phyloP scores from a whole-genome alignment of 2,797 vertebrate species.

The Poecilia picta region DNA sequence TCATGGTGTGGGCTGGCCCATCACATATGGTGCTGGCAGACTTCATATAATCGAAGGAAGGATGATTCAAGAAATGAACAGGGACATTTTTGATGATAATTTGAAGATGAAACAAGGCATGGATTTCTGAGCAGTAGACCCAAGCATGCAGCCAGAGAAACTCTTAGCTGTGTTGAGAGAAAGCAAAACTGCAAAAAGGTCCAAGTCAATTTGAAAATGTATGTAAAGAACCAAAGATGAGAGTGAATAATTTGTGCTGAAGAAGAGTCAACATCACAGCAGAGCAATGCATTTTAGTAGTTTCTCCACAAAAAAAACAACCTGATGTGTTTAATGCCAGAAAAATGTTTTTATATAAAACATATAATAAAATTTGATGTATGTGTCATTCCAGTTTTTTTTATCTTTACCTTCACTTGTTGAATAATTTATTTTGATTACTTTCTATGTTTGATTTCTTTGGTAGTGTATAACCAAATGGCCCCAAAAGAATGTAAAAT shows the following conservation, averaged over 20 bases:
- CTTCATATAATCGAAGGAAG: not conserved
- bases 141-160: not conserved
- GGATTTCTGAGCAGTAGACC: not conserved
- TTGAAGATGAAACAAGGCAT: not conserved
- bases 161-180: not conserved
- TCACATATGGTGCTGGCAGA: not conserved
- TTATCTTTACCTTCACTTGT: not conserved
- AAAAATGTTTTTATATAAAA: not conserved
- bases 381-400: not conserved
- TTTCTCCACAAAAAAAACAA: not conserved
- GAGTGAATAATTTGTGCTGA: not conserved
- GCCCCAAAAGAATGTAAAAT: not conserved
- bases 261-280: not conserved
- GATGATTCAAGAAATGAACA: not conserved
- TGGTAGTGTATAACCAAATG: not conserved
- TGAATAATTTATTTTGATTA: not conserved
- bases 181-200: not conserved
- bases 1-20: not conserved
- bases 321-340: not conserved
- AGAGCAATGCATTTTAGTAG: not conserved
- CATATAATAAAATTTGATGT: not conserved
- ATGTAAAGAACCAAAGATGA: not conserved
- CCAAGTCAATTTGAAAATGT: not conserved
- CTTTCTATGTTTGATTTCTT: not conserved
- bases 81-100: not conserved